Base-by-base conservation (phyloP, 2,888 invertebrate genomes). In the Didymodactylos carnosus region DNA sequence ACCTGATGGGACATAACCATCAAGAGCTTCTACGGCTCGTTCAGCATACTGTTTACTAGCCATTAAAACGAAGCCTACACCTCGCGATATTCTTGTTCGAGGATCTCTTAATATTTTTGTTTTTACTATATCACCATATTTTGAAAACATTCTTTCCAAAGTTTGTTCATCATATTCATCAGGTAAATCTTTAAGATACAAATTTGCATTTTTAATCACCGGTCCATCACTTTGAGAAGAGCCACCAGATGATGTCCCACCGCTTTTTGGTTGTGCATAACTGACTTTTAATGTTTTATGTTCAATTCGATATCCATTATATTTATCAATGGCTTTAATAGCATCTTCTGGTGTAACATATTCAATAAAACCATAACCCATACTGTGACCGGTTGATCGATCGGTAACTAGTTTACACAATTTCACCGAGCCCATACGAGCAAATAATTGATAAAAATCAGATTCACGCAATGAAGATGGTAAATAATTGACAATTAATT, bases 321-420 rank as follows among this genome's bases (percentile, higher is more conserved):
- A 53, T 23, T 72, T 72, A 5, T 72, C 46, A 27, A 73, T 69
- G 3, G 75, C 75, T 27, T 51, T 69, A 25, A 39, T 41, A 13
- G 75, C 70, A 41, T 75, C 75, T 35, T 72, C 51, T 70, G 72
- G 70, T 14, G 51, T 51, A 16, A 39, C 40, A 43, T 70, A 75
- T 39, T 75, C 72, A 23, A 75, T 72, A 46, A 75, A 75, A n/a
- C 75, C 75, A 46, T 75, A 75, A 29, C 75, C 72, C 39, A 49
- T 73, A 41, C 72, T 73, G 39, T 75, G 72, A 39, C 73, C 72
- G 29, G 62, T 62, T n/a, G 29, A n/a, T n/a, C 62, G 62, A 62
- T 62, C 35, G 5, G 62, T 62, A 7, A 62, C 35, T 62, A 62
- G 35, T 62, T 62, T 62, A 62, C 62, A 62, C 35, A 62, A n/a